Evolutionary conservation across 2,797 vertebrate species (phyloP).

Genomic region (Antennarius maculatus): DNA sequence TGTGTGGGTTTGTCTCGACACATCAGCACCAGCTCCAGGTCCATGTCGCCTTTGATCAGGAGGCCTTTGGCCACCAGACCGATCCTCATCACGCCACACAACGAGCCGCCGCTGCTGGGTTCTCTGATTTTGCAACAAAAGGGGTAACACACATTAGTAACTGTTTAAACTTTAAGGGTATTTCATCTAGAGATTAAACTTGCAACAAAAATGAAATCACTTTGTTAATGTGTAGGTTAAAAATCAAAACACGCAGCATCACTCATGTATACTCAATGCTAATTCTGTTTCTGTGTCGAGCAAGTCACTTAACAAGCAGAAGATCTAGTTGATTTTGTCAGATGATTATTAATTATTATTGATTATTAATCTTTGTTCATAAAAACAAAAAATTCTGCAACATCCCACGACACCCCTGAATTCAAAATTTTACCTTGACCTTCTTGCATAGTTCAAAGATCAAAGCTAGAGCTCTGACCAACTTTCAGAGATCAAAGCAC

Average conservation of each 20-base stretch:
- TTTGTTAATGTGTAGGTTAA: background rate
- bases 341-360: no score
- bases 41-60: conserved; percentile 98
- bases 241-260: background rate
- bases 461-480: no score
- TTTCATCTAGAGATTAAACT: no score
- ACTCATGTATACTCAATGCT: no score
- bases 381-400: no score
- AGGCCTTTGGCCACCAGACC: conserved; percentile 98
- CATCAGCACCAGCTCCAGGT: conserved; percentile 98
- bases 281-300: background rate
- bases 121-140: conserved; percentile 79
- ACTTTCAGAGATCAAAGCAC: no score
- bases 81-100: conserved; percentile 97
- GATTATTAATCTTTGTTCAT: no score
- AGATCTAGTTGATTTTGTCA: background rate
- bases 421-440: no score
- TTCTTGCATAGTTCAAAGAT: no score
- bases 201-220: no score
- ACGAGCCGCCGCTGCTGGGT: conserved; percentile 85
- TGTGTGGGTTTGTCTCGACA: conserved; percentile 97
- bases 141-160: background rate
- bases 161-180: no score
- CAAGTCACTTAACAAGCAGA: conserved; percentile 6
- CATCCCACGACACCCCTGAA: no score